Evolutionary conservation across 2,888 invertebrate species (phyloP).

Genomic region (Chrysodeixis includens): DNA sequence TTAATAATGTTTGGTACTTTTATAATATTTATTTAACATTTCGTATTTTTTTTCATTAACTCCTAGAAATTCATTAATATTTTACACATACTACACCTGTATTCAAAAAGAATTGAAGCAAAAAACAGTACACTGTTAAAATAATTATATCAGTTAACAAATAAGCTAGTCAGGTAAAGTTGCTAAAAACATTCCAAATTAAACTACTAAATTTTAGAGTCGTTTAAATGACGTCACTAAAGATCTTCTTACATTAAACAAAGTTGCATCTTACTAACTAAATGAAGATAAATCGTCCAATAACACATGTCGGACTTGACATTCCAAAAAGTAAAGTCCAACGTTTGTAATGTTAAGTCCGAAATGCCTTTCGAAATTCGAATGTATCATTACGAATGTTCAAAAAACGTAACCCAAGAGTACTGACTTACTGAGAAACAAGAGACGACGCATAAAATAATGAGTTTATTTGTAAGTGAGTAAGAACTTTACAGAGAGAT

Average conservation of each 20-base stretch:
- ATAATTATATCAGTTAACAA: too few species aligned
- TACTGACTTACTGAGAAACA: slow-evolving; percentile 20
- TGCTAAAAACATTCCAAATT: neutral
- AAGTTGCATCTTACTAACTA: neutral
- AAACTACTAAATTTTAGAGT: neutral
- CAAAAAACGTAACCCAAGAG: slow-evolving; percentile 14
- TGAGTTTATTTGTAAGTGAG: slow-evolving; percentile 42
- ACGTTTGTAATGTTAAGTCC: neutral
- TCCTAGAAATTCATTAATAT: too few species aligned
- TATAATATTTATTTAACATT: too few species aligned
- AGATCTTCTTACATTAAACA: neutral
- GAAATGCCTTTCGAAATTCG: slow-evolving; percentile 1
- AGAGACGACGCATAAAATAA: slow-evolving; percentile 24
- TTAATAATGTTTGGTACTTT: too few species aligned
- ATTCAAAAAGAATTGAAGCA: too few species aligned
- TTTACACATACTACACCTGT: too few species aligned
- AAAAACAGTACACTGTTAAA: too few species aligned
- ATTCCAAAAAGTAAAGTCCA: slow-evolving; percentile 14
- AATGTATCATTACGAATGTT: slow-evolving; percentile 13
- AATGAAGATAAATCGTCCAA: slow-evolving; percentile 1
- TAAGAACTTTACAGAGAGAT: slow-evolving; percentile 27
- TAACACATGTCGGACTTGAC: neutral
- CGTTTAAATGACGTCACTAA: neutral
- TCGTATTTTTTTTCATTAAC: too few species aligned
- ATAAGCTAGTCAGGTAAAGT: too few species aligned